These are phyloP conservation scores for Synergus itoensis DNA, from an alignment of 2,888 invertebrate genomes.

Conservation along the genomic window DNA sequence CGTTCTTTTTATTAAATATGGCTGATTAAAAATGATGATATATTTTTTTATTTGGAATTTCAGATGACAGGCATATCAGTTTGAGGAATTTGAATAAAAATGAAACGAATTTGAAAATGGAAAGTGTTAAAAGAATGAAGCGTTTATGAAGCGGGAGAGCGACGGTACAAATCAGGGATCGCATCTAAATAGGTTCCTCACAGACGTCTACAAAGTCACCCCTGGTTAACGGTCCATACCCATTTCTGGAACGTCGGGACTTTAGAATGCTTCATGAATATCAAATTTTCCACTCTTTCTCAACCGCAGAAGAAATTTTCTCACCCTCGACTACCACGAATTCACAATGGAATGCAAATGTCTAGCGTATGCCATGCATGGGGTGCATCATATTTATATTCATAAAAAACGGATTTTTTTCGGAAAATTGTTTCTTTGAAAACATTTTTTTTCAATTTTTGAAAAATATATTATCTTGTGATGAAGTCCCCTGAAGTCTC, in stretches of 20 bases:
- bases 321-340: conserved; percentile 3
- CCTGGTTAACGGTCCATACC: conserved; percentile 3
- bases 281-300: conserved; percentile 21
- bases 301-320: conserved; percentile 15
- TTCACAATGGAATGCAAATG: conserved; percentile 24
- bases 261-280: conserved; percentile 35
- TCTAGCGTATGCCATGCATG: neutral
- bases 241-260: conserved; percentile 24
- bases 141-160: conserved; percentile 6
- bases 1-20: no score
- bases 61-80: no score
- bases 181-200: conserved; percentile 23
- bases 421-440: neutral
- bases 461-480: neutral
- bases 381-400: conserved; percentile 8
- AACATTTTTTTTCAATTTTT: neutral
- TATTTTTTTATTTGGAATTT: no score
- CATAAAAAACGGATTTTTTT: neutral
- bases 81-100: neutral
- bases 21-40: no score
- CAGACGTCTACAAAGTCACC: conserved; percentile 12
- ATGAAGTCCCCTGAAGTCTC: no score
- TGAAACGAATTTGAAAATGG: neutral
- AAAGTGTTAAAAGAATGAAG: conserved; percentile 10
- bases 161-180: conserved; percentile 10